phyloP scores from a whole-genome alignment of 2,113 vertebrate genomes.

The Oplegnathus fasciatus region DNA sequence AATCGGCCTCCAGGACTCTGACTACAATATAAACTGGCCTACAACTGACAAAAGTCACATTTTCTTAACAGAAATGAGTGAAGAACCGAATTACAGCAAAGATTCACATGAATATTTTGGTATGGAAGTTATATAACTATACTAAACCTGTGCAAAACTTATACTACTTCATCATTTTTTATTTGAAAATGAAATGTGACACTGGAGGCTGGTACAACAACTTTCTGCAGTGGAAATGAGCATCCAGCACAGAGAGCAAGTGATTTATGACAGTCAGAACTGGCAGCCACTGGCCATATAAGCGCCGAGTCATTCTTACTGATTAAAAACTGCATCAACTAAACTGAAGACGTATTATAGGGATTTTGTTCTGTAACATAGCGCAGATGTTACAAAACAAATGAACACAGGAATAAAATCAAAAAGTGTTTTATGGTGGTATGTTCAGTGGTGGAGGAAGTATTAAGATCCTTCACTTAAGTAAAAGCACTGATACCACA shows the following conservation, averaged over 20 bases:
- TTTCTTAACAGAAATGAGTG: not conserved
- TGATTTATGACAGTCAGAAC: slow-evolving; percentile 39
- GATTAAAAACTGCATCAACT: slow-evolving; percentile 18
- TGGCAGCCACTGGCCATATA: not conserved
- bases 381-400: not conserved
- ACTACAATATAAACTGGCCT: not conserved
- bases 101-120: not conserved
- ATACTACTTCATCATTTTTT: not conserved
- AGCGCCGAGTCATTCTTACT: slow-evolving; percentile 20
- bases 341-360: not conserved
- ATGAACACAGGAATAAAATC: not conserved
- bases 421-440: no score
- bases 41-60: not conserved
- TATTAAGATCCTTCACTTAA: no score
- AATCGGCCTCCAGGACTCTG: not conserved
- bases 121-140: not conserved
- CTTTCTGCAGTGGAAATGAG: slow-evolving; percentile 33
- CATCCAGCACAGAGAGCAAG: not conserved
- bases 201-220: slow-evolving; percentile 1
- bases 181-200: slow-evolving; percentile 11
- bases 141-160: not conserved
- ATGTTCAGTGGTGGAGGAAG: not conserved
- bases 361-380: not conserved
- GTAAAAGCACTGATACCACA: no score
- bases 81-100: not conserved